phyloP scores from a whole-genome alignment of 35 echinoderm and acorn worm species.

The Amphiura filiformis region DNA sequence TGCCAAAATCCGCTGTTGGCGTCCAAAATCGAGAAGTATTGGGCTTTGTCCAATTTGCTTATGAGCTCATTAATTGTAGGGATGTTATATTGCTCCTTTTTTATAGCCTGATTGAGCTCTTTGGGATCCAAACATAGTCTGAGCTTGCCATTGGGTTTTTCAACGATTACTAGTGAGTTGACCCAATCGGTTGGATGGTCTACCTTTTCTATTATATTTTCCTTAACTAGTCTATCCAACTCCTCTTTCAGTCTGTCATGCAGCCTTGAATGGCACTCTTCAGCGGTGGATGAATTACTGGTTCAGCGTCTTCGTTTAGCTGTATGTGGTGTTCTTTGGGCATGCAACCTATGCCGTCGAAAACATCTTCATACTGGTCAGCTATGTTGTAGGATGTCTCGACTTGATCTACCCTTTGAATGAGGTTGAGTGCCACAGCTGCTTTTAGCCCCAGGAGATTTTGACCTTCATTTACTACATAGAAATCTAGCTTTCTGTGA shows the following conservation, averaged over 20 bases:
- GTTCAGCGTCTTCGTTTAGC: constrained; percentile 6
- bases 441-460: constrained; percentile 1
- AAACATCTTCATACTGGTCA: constrained; percentile 1
- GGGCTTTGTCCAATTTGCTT: constrained; percentile 18
- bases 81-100: constrained; percentile 58
- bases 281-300: constrained; percentile 35
- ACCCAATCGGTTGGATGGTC: constrained; percentile 54
- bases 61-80: constrained; percentile 18
- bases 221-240: background rate
- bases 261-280: constrained; percentile 8
- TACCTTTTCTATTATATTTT: constrained; percentile 9
- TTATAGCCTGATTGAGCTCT: constrained; percentile 74
- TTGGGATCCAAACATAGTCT: constrained; percentile 66
- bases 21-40: constrained; percentile 47
- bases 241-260: constrained; percentile 15
- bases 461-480: background rate
- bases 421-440: background rate
- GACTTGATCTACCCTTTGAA: background rate
- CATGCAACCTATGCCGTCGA: constrained; percentile 1
- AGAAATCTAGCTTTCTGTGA: background rate
- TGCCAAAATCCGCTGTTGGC: constrained; percentile 66
- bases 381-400: background rate
- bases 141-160: constrained; percentile 63
- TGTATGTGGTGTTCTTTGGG: background rate
- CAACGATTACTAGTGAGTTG: constrained; percentile 41